Conservation (phyloP, 2,888 invertebrate genomes). For the Drosophila meridiana region DNA sequence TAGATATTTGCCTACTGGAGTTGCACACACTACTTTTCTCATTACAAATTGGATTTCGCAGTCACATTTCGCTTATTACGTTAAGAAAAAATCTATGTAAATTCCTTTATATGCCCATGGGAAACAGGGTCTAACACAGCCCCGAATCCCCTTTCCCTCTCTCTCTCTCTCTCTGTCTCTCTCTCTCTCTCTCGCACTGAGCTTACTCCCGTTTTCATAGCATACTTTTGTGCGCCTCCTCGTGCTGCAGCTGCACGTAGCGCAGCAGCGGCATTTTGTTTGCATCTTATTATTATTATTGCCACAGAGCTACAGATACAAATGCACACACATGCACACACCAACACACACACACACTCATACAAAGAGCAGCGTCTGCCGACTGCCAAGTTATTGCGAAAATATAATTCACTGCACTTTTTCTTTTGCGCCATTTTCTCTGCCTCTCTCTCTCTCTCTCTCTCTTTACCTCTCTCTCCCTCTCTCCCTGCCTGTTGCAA, state of each 20-base stretch:
- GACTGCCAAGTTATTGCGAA: constrained; percentile 70
- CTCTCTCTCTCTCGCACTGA: neutral
- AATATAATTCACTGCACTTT: constrained; percentile 70
- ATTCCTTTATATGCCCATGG: constrained; percentile 68
- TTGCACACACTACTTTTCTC: constrained; percentile 70
- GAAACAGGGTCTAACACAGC: constrained; percentile 4
- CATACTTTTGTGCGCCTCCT: constrained; percentile 45
- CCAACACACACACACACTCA: constrained; percentile 11
- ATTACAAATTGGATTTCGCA: constrained; percentile 78
- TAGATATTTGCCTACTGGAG: constrained; percentile 31
- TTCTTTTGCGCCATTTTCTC: constrained; percentile 44
- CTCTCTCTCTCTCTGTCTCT: neutral
- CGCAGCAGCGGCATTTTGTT: constrained; percentile 57
- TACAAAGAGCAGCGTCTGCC: constrained; percentile 35
- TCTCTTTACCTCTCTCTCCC: neutral
- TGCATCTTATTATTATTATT: constrained; percentile 77
- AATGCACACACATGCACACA: constrained; percentile 21
- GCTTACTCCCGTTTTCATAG: constrained; percentile 38
- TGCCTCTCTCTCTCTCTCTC: constrained; percentile 1
- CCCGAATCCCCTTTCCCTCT: neutral
- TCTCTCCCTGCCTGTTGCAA: constrained; percentile 42
- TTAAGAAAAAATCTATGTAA: constrained; percentile 73
- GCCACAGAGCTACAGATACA: constrained; percentile 59
- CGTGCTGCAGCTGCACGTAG: constrained; percentile 57
- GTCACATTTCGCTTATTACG: constrained; percentile 78